Base-by-base conservation (phyloP, 2,797 vertebrate genomes). In the Crypturellus tataupa region DNA sequence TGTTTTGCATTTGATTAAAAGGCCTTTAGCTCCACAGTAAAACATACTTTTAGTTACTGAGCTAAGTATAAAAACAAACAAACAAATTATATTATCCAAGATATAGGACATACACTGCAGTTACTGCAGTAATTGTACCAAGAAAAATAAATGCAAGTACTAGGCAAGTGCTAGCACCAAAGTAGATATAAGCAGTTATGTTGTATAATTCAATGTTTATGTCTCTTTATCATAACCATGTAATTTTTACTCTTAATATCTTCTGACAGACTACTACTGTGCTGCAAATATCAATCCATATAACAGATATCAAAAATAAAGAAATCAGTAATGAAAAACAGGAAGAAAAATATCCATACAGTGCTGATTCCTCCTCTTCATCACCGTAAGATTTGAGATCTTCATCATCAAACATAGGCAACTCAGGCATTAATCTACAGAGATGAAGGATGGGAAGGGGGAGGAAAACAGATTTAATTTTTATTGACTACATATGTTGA, bases 321-420 rank as follows among this genome's bases (percentile, higher is more conserved):
- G 11, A 87, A 68, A 73, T 59, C 1, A 37, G 10, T 31, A 2
- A 3, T 62, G 9, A 88, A 78, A 86, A 67, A 10, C 5, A 73
- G 9, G 29, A 83, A 44, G 24, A 44, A 69, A 83, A 89, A 72
- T 47, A 80, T 59, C 98, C 99, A 98, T 95, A 99, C 99, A 99
- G 97, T 83, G 98, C 98, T 8, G 97, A 98, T 89, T 99, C 99
- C 82, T 99, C 99, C 82, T 98, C 97, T 89, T 99, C 99, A 2
- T 99, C 99, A 70, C 98, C 98, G 2, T 98, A 98, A 55, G 98
- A 98, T 85, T 95, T 98, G 70, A 99, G 98, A 96, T 98, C 98
- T 93, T 99, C 99, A 1, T 98, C 97, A 94, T 99, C 99, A 97
- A 98, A 99, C 56, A 98, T 98, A 4, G 99, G 99, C 86, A 99